phyloP scores from a whole-genome alignment of 2,888 invertebrate genomes.

The Opisthograptis luteolata region DNA sequence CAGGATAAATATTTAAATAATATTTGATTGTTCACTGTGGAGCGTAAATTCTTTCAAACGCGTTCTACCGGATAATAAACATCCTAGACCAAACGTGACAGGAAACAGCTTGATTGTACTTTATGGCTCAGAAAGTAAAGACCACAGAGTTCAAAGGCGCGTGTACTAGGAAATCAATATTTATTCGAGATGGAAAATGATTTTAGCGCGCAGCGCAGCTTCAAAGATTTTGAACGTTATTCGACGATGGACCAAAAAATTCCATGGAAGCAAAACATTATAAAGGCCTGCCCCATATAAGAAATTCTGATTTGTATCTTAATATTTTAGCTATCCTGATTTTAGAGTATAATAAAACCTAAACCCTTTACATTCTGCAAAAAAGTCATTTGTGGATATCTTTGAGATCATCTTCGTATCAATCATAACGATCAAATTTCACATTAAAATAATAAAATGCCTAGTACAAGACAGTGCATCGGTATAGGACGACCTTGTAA shows the following conservation, averaged over 20 bases:
- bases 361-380: too few relatives aligned
- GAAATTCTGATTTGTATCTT: too few relatives aligned
- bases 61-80: neutral
- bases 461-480: slow-evolving; percentile 44
- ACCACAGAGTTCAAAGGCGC: slow-evolving; percentile 30
- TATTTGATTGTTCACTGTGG: too few relatives aligned
- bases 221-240: slow-evolving; percentile 4
- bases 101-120: slow-evolving; percentile 9
- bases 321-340: too few relatives aligned
- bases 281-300: too few relatives aligned
- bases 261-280: neutral
- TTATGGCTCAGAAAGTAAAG: slow-evolving; percentile 12
- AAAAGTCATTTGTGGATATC: too few relatives aligned
- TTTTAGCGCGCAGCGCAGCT: neutral
- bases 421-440: too few relatives aligned
- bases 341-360: too few relatives aligned
- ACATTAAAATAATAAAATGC: slow-evolving; percentile 15
- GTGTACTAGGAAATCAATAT: slow-evolving; percentile 34
- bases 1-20: too few relatives aligned
- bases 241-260: neutral
- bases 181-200: slow-evolving; percentile 31
- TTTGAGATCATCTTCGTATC: too few relatives aligned
- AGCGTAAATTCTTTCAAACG: too few relatives aligned
- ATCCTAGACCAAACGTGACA: neutral
- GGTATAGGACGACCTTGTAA: slow-evolving; percentile 70